Base-by-base conservation (phyloP, 30 jellyfish, hydroid and myxozoan genomes). In the Cassiopea andromeda region DNA sequence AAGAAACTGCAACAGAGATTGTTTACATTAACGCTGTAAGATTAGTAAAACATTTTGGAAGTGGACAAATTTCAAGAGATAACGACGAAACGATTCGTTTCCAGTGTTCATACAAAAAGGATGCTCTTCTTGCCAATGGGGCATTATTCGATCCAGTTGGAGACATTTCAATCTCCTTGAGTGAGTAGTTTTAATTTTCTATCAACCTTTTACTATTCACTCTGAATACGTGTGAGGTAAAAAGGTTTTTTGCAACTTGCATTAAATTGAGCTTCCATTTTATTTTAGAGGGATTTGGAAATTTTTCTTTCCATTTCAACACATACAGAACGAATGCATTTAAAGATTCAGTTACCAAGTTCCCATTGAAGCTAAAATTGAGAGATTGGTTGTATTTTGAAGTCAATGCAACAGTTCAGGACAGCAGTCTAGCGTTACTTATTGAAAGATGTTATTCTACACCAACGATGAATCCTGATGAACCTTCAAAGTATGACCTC, bases 311-410 rank as follows among this genome's bases (percentile, higher is more conserved):
- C 66, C 60, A 44, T 16, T 74, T 74, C 27, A 50, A 74, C 15
- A 74, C 66, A 50, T 43, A 74, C 83, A 74, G 45, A 74, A 48
- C 60, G 7, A 50, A 17, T 44, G 60, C 83, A 46, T 74, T 19
- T 44, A 66, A 48, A 74, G 27, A 18, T 7, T 66, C 83, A 43
- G 66, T 74, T 43, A 27, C 17, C 17, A 50, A 17, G 38, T 74
- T 44, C 66, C 83, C 83, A 38, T 7, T 74, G 38, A 48, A 74
- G 66, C 38, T 74, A 66, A 74, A 74, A n/a, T 74, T 74, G 66
- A 74, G 83, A 46, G 83, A 74, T 7, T 74, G 70, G 83, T 49
- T 74, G 19, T 74, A 27, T 66, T 74, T 74, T 50, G 68, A 74
- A 74, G 83, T 74, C 1, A 74, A 48, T 16, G 66, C 83, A 43